A percentile compares a stretch with the other conserved stretches of the same genome.
These are phyloP conservation scores for Aquatica leii DNA, from an alignment of 2,888 invertebrate species.

Conservation along the genomic window DNA sequence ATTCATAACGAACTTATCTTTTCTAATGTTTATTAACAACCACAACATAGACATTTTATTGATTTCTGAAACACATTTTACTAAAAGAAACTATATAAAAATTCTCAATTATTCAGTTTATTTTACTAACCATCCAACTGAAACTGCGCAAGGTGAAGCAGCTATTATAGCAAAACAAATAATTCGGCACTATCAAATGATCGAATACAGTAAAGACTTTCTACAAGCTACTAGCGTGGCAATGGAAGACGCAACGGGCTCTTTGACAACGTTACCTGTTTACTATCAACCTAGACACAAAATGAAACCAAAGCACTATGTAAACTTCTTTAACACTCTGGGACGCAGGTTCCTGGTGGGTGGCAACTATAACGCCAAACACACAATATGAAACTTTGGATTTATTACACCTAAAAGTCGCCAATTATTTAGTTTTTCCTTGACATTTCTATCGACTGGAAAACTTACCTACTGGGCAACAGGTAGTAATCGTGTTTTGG, in stretches of 20 bases:
- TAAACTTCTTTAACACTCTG: conserved; percentile 19
- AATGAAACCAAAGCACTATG: not conserved
- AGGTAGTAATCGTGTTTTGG: conserved; percentile 35
- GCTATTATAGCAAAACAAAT: conserved; percentile 18
- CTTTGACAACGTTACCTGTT: not conserved
- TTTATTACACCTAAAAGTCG: conserved; percentile 15
- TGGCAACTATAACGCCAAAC: conserved; percentile 21
- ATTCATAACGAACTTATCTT: no score
- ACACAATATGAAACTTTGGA: conserved; percentile 17
- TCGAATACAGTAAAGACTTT: conserved; percentile 8
- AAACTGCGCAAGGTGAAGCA: conserved; percentile 27
- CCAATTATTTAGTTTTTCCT: conserved; percentile 19
- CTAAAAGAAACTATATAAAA: conserved; percentile 18
- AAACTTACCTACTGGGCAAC: conserved; percentile 39
- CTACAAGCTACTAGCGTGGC: conserved; percentile 21
- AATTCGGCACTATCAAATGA: not conserved
- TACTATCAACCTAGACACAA: not conserved
- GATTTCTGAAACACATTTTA: conserved; percentile 35
- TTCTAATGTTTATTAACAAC: conserved; percentile 25
- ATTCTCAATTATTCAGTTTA: conserved; percentile 17
- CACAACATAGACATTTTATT: conserved; percentile 35
- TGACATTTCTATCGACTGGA: not conserved
- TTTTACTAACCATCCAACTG: conserved; percentile 29
- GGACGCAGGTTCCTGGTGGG: conserved; percentile 13
- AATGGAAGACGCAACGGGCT: not conserved